These are phyloP conservation scores for Caenorhabditis macrosperma DNA, from an alignment of 2,888 invertebrate species.

Conservation along the genomic window DNA sequence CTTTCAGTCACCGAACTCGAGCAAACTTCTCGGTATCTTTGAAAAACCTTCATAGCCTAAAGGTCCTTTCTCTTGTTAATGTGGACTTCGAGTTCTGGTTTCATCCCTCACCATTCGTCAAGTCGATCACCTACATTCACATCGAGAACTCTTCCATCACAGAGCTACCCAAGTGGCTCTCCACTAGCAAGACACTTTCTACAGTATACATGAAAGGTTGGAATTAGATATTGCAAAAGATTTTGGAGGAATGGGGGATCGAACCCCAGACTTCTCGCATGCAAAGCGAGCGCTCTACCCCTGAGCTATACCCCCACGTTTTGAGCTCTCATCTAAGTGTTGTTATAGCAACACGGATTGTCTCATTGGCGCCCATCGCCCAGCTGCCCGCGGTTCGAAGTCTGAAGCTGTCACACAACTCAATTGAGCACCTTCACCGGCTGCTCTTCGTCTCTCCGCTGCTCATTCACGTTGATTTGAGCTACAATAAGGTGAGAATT, in stretches of 20 bases:
- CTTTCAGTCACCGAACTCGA: slow-evolving; percentile 32
- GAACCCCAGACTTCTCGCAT: slow-evolving; percentile 74
- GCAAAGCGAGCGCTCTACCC: slow-evolving; percentile 76
- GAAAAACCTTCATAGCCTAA: slow-evolving; percentile 32
- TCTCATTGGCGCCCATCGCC: slow-evolving; percentile 63
- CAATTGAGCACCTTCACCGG: slow-evolving; percentile 65
- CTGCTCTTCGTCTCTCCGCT: slow-evolving; percentile 60
- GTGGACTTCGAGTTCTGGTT: slow-evolving; percentile 70
- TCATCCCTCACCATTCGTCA: slow-evolving; percentile 55
- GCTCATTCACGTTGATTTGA: slow-evolving; percentile 70
- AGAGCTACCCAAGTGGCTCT: slow-evolving; percentile 73
- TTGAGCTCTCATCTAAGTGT: slow-evolving; percentile 65
- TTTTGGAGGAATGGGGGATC: slow-evolving; percentile 70
- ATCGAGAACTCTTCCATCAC: slow-evolving; percentile 71
- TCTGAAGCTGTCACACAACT: slow-evolving; percentile 67
- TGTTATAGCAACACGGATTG: slow-evolving; percentile 64
- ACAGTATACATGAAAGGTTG: slow-evolving; percentile 53
- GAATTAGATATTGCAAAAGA: no score
- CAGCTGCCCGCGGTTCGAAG: slow-evolving; percentile 63
- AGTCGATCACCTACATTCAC: slow-evolving; percentile 65
- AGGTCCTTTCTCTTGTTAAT: slow-evolving; percentile 63
- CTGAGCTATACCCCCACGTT: slow-evolving; percentile 74
- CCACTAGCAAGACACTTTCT: slow-evolving; percentile 26
- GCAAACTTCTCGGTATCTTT: slow-evolving; percentile 38
- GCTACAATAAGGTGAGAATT: slow-evolving; percentile 71